These are phyloP conservation scores for Paracanthobrama guichenoti DNA, from an alignment of 2,113 vertebrate genomes.

Conservation along the genomic window DNA sequence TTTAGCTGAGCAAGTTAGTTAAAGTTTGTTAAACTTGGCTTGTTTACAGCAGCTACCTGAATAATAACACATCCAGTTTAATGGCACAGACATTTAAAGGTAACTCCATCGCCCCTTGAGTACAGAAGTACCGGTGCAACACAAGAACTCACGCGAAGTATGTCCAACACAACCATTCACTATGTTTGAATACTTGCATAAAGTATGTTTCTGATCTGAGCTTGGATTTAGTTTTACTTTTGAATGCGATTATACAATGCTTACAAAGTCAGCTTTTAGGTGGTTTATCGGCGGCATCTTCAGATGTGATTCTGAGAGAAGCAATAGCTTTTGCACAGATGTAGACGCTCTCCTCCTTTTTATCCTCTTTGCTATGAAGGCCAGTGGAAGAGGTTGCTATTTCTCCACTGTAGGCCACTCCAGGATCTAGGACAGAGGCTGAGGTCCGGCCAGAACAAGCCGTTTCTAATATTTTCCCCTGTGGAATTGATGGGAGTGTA, in stretches of 20 bases:
- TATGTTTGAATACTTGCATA: slow-evolving; percentile 8
- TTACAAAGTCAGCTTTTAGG: slow-evolving; percentile 70
- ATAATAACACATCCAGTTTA: neutral
- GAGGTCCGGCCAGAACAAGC: slow-evolving; percentile 52
- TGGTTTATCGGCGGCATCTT: slow-evolving; percentile 82
- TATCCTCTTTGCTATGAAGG: slow-evolving; percentile 70
- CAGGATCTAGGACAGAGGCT: slow-evolving; percentile 36
- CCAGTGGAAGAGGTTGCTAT: slow-evolving; percentile 50
- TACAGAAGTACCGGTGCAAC: neutral
- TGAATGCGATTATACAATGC: slow-evolving; percentile 31
- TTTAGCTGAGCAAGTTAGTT: neutral
- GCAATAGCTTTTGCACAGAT: slow-evolving; percentile 98
- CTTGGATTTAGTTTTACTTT: slow-evolving; percentile 38
- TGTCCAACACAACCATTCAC: neutral
- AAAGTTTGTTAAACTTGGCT: slow-evolving; percentile 15
- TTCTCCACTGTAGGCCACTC: slow-evolving; percentile 62
- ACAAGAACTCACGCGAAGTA: neutral
- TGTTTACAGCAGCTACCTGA: slow-evolving; percentile 14
- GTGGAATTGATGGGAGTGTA: slow-evolving; percentile 33
- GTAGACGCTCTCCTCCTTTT: slow-evolving; percentile 92
- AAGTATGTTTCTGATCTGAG: slow-evolving; percentile 27
- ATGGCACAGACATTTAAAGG: slow-evolving; percentile 10
- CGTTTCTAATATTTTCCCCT: slow-evolving; percentile 63
- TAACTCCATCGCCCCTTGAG: neutral
- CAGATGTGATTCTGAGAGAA: slow-evolving; percentile 91